These are phyloP conservation scores for Chouioia cunea DNA, from an alignment of 2,888 invertebrate genomes.

Conservation along the genomic window DNA sequence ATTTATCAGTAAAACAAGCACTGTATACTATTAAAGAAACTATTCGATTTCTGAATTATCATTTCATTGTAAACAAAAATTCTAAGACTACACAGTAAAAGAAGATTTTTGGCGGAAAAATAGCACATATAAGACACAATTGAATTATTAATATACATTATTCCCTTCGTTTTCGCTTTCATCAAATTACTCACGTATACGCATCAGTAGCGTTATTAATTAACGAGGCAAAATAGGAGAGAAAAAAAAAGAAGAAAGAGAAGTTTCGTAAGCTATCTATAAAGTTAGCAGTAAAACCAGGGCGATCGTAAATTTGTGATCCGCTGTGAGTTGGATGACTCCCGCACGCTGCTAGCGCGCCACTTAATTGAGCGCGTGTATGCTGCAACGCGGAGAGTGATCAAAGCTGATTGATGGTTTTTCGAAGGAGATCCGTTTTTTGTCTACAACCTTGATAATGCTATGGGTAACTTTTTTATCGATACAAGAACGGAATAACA, in stretches of 20 bases:
- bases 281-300: conserved; percentile 7
- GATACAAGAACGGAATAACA: no score
- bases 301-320: conserved; percentile 38
- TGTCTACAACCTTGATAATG: no score
- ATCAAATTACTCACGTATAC: not conserved
- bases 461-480: no score
- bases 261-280: conserved; percentile 22
- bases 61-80: not conserved
- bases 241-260: no score
- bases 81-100: not conserved
- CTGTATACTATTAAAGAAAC: no score
- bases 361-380: conserved; percentile 21
- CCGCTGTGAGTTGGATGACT: no score
- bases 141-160: conserved; percentile 26
- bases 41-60: no score
- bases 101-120: not conserved
- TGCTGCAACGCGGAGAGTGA: conserved; percentile 1
- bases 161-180: not conserved
- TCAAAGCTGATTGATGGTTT: conserved; percentile 8
- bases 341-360: not conserved
- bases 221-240: not conserved
- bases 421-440: conserved; percentile 1
- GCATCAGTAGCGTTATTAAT: conserved; percentile 3
- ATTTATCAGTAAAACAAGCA: no score
- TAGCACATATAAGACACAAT: not conserved